Base-by-base conservation (phyloP, 2,113 vertebrate species). In the Struthio camelus region DNA sequence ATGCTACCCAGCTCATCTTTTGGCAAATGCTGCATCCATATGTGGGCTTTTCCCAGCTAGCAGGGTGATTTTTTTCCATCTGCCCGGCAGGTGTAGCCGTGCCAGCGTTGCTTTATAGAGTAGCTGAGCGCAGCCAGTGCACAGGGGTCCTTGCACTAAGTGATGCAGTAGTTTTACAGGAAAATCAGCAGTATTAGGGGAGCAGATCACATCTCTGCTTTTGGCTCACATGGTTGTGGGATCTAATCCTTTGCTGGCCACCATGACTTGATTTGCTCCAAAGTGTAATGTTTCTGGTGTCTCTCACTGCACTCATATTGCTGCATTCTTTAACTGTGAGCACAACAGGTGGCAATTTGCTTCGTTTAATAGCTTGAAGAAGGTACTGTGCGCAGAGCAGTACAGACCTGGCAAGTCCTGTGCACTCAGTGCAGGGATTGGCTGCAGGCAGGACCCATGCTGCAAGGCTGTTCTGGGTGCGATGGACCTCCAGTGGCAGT, bases 11-110 rank as follows among this genome's bases (percentile, higher is more conserved):
- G 50, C 13, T 77, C 64, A 19, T 80, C 38, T 50, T 6, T n/a
- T 72, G 86, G 53, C 18, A 88, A 16, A 59, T 1, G 0, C 7
- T 44, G 32, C 9, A 80, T 62, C 8, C 0, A 0, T 8, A 5
- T 0, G 1, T 18, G 36, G 50, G 17, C 11, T 84, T 86, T 62
- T 89, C 9, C 77, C 87, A 64, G 13, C 38, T 53, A n/a, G 56
- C 24, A 70, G 61, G 7, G 28, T 42, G 80, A 28, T 8, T 17
- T n/a, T 66, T 48, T 50, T 32, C 34, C 30, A n/a, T 32, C 19
- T 19, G 16, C 30, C 40, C 25, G 38, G 14, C 42, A 9, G n/a
- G 4, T 14, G 34, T 7, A 50, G 59, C 20, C 19, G 17, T 1
- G 3, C 40, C 32, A 75, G 48, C 3, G 2, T 25, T 9, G 54